Base-by-base conservation (phyloP, 2,888 invertebrate genomes). In the Volucella zonaria region DNA sequence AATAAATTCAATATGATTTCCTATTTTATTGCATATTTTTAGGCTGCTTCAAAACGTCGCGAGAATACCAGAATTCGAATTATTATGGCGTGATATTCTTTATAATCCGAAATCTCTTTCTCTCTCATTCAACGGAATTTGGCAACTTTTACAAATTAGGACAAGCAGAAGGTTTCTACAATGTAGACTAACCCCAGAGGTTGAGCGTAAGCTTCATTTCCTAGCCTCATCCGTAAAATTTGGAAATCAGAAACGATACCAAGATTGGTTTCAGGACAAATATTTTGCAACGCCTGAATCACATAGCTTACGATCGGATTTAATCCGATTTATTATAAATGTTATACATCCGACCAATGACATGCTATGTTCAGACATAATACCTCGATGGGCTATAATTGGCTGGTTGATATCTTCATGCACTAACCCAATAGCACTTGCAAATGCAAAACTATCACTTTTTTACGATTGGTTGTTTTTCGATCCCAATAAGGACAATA, bases 391-490 rank as follows among this genome's bases (percentile, higher is more conserved):
- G 95, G 95, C 95, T 71, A 94, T 95, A 66, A 95, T 95, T 89
- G 95, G 95, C 47, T 95, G 95, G 95, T 92, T 95, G 3, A 92
- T 95, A 51, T 94, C 94, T 59, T 94, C 95, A 10, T 95, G 95
- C 89, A 95, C 95, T 59, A 94, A 94, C 87, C 93, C 93, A 82
- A 94, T 94, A 64, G 94, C 94, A 54, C 93, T 94, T 67, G 93
- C 94, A n/a, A 94, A 94, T 92, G 94, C 94, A 38, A 95, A 95
- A 89, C 89, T 95, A 71, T 94, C 95, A 3, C 91, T 95, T 14
- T 95, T 95, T 89, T 95, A 94, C 89, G 95, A 95, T 90, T 95
- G 95, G 95, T 91, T 95, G n/a, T 94, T 95, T 88, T 95, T 94
- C 89, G 95, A 95, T 89, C 93, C 94, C 2, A 92, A 93, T 54